Evolutionary conservation across 2,113 vertebrate species (phyloP), one percentile per base, ranked within the genome.

Genomic region (Suncus etruscus): DNA sequence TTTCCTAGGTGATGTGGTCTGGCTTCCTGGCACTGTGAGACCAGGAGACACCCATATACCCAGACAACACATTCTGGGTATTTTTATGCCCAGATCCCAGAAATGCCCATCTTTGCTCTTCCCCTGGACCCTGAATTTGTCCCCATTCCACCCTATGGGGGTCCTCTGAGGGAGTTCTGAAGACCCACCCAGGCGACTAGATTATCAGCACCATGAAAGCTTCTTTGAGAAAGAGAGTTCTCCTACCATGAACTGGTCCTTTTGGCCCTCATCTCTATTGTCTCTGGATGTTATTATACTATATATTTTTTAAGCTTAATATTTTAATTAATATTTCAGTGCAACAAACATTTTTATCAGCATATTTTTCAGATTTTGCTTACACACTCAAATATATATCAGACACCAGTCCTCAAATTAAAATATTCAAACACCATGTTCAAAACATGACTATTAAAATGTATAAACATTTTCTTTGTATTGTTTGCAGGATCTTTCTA

Each of bases 381-480:
- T 54, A 15, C 11, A 90, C 14, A 91, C 76, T 92, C 89, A 90
- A 83, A 61, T 45, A 82, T 85, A 69, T 73, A 90, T 81, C 81
- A 58, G 51, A 90, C 2, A 78, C n/a, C 25, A 70, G 50, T 16
- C 1, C 68, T 78, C n/a, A 94, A 78, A n/a, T 73, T 66, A n/a
- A n/a, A n/a, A 99, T 78, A n/a, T 4, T 83, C 50, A 94, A 83
- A 66, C 18, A 89, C n/a, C n/a, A 89, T 1, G 75, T 51, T 91
- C 47, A 88, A 75, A 91, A 81, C 20, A 86, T 31, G n/a, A 73
- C 4, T 80, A 61, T 47, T 24, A 77, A 48, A 78, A 88, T 77
- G 50, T 77, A 11, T 8, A 66, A 50, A 84, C 10, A 77, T 91
- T 89, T 79, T 63, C 63, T 96, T 83, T 76, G 77, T 39, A 31